A percentile compares a stretch with the other conserved stretches of the same genome.
Evolutionary conservation across 2,113 vertebrate genomes (phyloP).

Genomic region (Dasyprocta punctata): DNA sequence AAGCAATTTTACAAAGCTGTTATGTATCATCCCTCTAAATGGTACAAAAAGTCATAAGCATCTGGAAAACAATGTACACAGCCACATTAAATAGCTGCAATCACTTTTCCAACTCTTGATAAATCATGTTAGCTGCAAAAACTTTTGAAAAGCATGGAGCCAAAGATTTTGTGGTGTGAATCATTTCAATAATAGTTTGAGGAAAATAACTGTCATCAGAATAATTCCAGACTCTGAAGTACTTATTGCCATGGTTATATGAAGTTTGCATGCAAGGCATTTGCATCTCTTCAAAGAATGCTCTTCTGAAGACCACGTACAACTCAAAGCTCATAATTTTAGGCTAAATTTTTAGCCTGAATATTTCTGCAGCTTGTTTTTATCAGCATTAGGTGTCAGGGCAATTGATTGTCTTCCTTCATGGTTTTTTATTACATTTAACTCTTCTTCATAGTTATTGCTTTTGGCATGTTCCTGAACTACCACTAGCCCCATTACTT

Average conservation of each 20-base stretch:
- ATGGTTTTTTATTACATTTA: not conserved
- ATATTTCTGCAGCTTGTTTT: slow-evolving; percentile 58
- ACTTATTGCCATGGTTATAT: not conserved
- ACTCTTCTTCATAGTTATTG: not conserved
- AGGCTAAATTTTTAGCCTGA: slow-evolving; percentile 55
- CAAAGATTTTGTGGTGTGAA: slow-evolving; percentile 50
- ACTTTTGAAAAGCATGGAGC: slow-evolving; percentile 17
- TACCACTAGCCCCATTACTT: not conserved
- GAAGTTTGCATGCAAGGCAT: slow-evolving; percentile 11
- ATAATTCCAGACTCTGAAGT: slow-evolving; percentile 50
- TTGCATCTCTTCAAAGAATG: slow-evolving; percentile 63
- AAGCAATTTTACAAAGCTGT: slow-evolving; percentile 28
- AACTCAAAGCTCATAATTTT: slow-evolving; percentile 44
- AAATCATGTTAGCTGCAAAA: slow-evolving; percentile 24
- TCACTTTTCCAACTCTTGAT: slow-evolving; percentile 40
- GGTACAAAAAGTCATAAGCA: not conserved
- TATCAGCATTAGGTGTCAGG: not conserved
- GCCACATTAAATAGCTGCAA: slow-evolving; percentile 21
- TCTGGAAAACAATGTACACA: slow-evolving; percentile 1
- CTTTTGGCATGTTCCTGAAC: not conserved
- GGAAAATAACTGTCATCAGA: slow-evolving; percentile 67
- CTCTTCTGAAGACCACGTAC: slow-evolving; percentile 11
- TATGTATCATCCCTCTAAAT: slow-evolving; percentile 13
- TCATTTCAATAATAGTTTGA: slow-evolving; percentile 60
- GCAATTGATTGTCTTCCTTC: not conserved